Evolutionary conservation across 2,888 invertebrate species (phyloP).

Genomic region (Apomyelois bistriatella): DNA sequence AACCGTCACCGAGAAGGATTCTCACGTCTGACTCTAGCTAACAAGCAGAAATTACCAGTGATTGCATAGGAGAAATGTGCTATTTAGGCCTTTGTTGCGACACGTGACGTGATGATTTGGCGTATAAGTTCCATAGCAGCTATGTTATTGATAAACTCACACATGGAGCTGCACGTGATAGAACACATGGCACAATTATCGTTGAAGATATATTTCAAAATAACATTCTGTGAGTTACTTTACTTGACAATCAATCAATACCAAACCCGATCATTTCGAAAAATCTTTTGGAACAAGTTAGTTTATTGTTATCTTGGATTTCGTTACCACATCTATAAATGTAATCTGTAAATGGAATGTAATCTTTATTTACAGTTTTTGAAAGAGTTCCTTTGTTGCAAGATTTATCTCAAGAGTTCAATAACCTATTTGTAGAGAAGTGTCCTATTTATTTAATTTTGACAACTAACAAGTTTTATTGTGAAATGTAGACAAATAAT

Average conservation of each 20-base stretch:
- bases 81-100: slow-evolving; percentile 3
- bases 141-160: slow-evolving; percentile 4
- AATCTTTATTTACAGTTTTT: neutral
- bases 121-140: neutral
- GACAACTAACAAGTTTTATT: neutral
- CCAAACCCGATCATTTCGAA: too few species aligned
- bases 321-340: too few species aligned
- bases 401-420: neutral
- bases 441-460: neutral
- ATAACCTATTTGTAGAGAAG: neutral
- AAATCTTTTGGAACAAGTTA: too few species aligned
- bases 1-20: slow-evolving; percentile 19
- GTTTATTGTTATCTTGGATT: too few species aligned
- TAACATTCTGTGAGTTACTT: neutral
- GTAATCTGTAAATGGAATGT: neutral
- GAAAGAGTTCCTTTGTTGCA: slow-evolving; percentile 1
- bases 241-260: too few species aligned
- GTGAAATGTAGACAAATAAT: neutral
- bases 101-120: slow-evolving; percentile 4
- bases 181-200: neutral
- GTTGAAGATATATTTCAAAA: neutral
- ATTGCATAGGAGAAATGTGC: slow-evolving; percentile 8
- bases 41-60: slow-evolving; percentile 8
- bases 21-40: slow-evolving; percentile 20
- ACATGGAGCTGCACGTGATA: neutral